Conservation (phyloP, 1,140 invertebrate species). For the Drosophila pandora region DNA sequence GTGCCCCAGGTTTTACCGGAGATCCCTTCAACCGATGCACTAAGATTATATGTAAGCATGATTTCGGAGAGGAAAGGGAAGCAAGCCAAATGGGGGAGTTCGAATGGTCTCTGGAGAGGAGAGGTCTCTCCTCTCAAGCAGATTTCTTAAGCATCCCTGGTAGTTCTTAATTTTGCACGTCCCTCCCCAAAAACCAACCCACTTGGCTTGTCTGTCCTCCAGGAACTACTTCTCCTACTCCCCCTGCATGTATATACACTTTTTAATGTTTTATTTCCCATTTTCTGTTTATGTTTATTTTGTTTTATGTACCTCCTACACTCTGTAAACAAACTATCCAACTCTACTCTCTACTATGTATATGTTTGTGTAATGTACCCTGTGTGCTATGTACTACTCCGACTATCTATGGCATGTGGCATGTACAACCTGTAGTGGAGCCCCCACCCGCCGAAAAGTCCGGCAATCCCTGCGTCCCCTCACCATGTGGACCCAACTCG, state of each 20-base stretch:
- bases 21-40: slow-evolving; percentile 90
- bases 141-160: no score
- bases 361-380: slow-evolving; percentile 56
- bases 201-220: slow-evolving; percentile 28
- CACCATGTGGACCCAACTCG: slow-evolving; percentile 91
- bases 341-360: slow-evolving; percentile 66
- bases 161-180: slow-evolving; percentile 3
- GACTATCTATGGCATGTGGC: slow-evolving; percentile 58
- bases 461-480: slow-evolving; percentile 87
- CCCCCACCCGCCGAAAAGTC: slow-evolving; percentile 56
- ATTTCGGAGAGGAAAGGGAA: slow-evolving; percentile 2
- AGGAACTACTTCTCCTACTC: slow-evolving; percentile 10
- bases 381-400: slow-evolving; percentile 32
- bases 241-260: slow-evolving; percentile 78
- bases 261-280: slow-evolving; percentile 60
- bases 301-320: slow-evolving; percentile 57
- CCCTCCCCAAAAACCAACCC: neutral
- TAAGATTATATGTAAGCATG: slow-evolving; percentile 86
- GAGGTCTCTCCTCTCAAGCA: neutral
- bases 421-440: slow-evolving; percentile 66
- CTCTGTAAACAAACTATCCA: slow-evolving; percentile 56
- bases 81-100: slow-evolving; percentile 43
- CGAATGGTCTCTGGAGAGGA: no score
- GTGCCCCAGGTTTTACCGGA: slow-evolving; percentile 89
- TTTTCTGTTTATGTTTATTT: slow-evolving; percentile 62